These are phyloP conservation scores for Chloropsis hardwickii DNA, from an alignment of 2,113 vertebrate species.

Conservation along the genomic window DNA sequence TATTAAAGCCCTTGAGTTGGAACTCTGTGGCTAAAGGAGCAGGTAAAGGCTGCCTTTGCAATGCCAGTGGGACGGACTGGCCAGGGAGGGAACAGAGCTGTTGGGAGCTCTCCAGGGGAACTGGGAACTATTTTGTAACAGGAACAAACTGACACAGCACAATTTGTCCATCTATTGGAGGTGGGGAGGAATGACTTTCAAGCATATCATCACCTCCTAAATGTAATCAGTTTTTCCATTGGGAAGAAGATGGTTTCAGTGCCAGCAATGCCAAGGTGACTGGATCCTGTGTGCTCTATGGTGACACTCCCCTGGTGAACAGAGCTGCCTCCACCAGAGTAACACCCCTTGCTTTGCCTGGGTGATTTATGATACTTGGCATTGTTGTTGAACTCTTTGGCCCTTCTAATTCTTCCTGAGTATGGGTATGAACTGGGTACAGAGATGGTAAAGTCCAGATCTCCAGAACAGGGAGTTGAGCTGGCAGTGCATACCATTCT, in stretches of 20 bases:
- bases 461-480: neutral
- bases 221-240: neutral
- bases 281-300: neutral
- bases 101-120: neutral
- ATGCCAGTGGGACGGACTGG: neutral
- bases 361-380: neutral
- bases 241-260: neutral
- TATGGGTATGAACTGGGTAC: neutral
- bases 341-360: neutral
- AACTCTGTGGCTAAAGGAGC: neutral
- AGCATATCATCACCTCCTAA: neutral
- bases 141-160: neutral
- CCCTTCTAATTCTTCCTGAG: neutral
- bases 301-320: neutral
- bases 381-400: neutral
- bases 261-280: neutral
- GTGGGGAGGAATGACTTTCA: neutral
- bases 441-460: neutral
- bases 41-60: neutral
- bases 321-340: neutral
- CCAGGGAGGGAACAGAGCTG: neutral
- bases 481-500: fast-evolving
- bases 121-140: neutral
- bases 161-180: neutral
- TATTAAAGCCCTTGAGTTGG: neutral